Evolutionary conservation across 2,797 vertebrate species (phyloP).

Genomic region (Rhinophrynus dorsalis): DNA sequence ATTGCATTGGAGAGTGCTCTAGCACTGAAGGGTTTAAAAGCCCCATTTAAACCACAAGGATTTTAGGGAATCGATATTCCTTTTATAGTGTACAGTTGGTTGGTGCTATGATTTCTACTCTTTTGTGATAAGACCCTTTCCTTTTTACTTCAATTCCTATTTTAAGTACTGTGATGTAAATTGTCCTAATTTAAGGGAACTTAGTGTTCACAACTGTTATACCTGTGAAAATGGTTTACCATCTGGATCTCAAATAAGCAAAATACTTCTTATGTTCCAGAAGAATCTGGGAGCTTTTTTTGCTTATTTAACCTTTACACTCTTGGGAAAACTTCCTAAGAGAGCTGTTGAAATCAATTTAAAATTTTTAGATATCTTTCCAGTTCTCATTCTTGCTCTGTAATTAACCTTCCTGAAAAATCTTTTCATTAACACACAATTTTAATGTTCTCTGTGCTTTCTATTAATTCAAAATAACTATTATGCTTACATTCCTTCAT

Average conservation of each 20-base stretch:
- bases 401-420: constrained; percentile 36
- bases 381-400: neutral
- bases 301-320: constrained; percentile 13
- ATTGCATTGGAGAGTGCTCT: too few relatives aligned
- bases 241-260: constrained; percentile 6
- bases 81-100: too few relatives aligned
- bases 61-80: too few relatives aligned
- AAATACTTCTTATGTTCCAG: constrained; percentile 7
- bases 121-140: too few relatives aligned
- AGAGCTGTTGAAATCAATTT: constrained; percentile 19
- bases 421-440: constrained; percentile 30
- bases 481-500: constrained; percentile 31
- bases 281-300: neutral
- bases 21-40: too few relatives aligned
- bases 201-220: neutral
- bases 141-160: too few relatives aligned
- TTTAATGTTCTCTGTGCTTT: constrained; percentile 29
- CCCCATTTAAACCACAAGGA: too few relatives aligned
- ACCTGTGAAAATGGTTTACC: neutral
- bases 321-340: constrained; percentile 9
- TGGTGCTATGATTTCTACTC: too few relatives aligned
- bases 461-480: constrained; percentile 40
- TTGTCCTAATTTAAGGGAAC: neutral
- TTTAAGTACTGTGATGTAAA: neutral
- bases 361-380: constrained; percentile 3